A percentile compares a stretch with the other conserved stretches of the same genome.
Conservation (phyloP, 37 sponge, comb jelly and placozoan genomes). For the Halichondria panicea region DNA sequence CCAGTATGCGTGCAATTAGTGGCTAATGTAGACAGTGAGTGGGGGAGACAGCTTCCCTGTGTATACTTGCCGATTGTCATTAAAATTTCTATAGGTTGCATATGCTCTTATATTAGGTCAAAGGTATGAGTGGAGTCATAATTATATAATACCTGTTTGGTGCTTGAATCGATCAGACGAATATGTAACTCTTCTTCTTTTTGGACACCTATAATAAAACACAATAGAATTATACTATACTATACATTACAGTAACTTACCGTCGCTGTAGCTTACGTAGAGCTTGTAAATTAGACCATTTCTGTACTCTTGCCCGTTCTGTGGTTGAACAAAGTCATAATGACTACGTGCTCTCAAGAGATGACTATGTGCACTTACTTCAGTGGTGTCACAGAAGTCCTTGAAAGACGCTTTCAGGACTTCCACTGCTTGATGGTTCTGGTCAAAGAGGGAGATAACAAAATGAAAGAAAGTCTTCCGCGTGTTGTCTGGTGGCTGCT, state of each 20-base stretch:
- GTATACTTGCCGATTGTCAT: too few relatives aligned
- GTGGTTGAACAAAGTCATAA: not conserved
- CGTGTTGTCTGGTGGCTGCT: constrained; percentile 93
- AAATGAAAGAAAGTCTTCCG: constrained; percentile 96
- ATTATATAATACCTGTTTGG: constrained; percentile 81
- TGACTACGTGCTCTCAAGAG: not conserved
- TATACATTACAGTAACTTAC: constrained; percentile 14
- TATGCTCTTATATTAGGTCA: too few relatives aligned
- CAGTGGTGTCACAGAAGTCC: constrained; percentile 80
- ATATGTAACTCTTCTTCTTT: constrained; percentile 78
- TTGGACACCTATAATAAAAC: constrained; percentile 37
- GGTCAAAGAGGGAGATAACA: constrained; percentile 64
- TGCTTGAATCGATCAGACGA: constrained; percentile 80
- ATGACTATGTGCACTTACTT: constrained; percentile 28
- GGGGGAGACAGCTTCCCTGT: too few relatives aligned
- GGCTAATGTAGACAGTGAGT: too few relatives aligned
- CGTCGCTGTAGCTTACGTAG: constrained; percentile 54
- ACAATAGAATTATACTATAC: not conserved
- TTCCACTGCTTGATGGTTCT: constrained; percentile 58
- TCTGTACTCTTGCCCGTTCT: constrained; percentile 72
- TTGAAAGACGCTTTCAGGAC: constrained; percentile 75
- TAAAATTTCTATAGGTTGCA: too few relatives aligned
- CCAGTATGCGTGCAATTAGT: too few relatives aligned
- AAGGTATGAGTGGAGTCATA: too few relatives aligned
- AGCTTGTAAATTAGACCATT: constrained; percentile 87